Base-by-base conservation (phyloP, 2,888 invertebrate species). In the Hylaea fasciaria region DNA sequence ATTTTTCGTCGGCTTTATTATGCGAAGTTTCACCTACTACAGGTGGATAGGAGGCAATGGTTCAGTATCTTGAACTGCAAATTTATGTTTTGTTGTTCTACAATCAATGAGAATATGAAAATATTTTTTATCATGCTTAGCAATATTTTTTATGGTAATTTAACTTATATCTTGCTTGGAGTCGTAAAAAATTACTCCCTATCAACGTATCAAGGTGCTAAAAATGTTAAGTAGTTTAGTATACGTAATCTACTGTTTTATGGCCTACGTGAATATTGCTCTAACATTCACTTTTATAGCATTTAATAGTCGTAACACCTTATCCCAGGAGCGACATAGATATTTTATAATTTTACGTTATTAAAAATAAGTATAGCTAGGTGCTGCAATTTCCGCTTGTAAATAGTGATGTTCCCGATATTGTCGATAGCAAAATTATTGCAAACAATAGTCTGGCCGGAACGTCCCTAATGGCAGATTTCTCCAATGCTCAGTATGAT, bases 401-500 rank as follows among this genome's bases (percentile, higher is more conserved):
- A 52, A 28, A 29, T 52, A 61, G 61, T 44, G 48, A 44, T 52
- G 56, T n/a, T 22, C 29, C 17, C 40, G 57, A 52, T 51, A 17
- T 45, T 62, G 29, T 70, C 71, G 67, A 69, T 66, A 62, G 56
- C 54, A 51, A 55, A 39, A 69, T 73, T 73, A 80, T 80, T 71
- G 74, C 74, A 62, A 71, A 76, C 75, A 76, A 75, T 76, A 76
- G 77, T 72, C 78, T 81, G 81, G 68, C 65, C 62, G 64, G 76
- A 59, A 77, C 89, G 74, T 77, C 89, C 72, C 89, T 89, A 87
- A 73, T 69, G 74, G 78, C 74, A 82, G 84, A 88, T 87, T 87
- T 85, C 78, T 76, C 76, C 76, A 78, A 74, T 76, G 78, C 79
- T 87, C 89, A 89, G 89, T 89, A 80, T 85, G 89, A 88, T 87